Evolutionary conservation across 2,888 invertebrate species (phyloP), one percentile per base, ranked within the genome.

Genomic region (Rotaria sp.): DNA sequence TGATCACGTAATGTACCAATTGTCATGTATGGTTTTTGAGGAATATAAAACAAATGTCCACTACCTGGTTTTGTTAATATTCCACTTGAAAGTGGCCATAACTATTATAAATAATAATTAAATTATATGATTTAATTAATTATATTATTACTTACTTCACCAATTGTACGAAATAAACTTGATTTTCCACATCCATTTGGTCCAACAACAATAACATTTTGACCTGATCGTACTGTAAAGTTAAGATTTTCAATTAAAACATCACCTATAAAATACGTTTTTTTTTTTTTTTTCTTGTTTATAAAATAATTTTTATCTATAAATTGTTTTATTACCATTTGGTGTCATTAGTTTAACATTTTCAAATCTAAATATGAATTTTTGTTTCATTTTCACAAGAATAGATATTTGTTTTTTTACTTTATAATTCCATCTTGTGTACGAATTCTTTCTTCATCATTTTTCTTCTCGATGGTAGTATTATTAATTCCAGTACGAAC

Each of bases 181-280:
- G 96, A 96, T 92, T 99, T 99, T 84, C 98, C 98, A 91, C 97
- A 96, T 1, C 99, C 98, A 91, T 99, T 99, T 5, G 98, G 98
- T 0, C 98, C 98, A 91, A 97, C 97, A 0, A 98, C 96, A n/a
- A 98, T 92, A 0, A 98, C 96, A 92, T 98, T 98, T 92, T 95
- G 95, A 74, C 97, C 97, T 0, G 96, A 96, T 88, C 94, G 94
- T 86, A 96, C 92, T 93, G 96, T 96, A 90, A 99, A 96, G 80
- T 91, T 93, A 26, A 98, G 92, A 89, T 96, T 95, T 89, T 94
- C 94, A 59, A 98, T 94, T 74, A 99, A 94, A 18, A 98, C 93
- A 91, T 99, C 98, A 0, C 98, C 98, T 45, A 50, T 15, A 50
- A 50, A 50, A 13, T 18, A 50, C 15, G 50, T 50, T 50, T 50